phyloP scores from a whole-genome alignment of 2,888 invertebrate genomes.

The Tridacna crocea region DNA sequence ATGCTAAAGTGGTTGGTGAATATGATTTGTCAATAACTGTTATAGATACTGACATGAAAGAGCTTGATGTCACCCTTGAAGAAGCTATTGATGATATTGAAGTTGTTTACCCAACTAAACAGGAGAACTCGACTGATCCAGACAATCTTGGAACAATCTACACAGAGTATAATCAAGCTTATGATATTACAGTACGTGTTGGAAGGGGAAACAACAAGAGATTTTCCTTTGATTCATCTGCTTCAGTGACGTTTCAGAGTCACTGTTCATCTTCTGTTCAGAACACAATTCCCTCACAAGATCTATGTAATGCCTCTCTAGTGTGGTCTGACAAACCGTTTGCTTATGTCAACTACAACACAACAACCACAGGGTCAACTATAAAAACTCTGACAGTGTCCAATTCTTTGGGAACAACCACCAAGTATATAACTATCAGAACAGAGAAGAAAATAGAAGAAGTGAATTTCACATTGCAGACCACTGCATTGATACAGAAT shows the following conservation, averaged over 20 bases:
- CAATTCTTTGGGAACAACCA: constrained; percentile 40
- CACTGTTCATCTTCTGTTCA: constrained; percentile 50
- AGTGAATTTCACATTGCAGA: constrained; percentile 35
- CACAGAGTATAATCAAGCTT: constrained; percentile 55
- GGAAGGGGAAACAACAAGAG: constrained; percentile 59
- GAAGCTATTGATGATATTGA: constrained; percentile 63
- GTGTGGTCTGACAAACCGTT: constrained; percentile 58
- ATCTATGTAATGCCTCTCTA: constrained; percentile 49
- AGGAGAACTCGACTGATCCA: constrained; percentile 4
- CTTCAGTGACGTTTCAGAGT: constrained; percentile 37
- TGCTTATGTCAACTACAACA: constrained; percentile 25
- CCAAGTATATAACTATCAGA: constrained; percentile 33
- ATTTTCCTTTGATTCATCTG: constrained; percentile 54
- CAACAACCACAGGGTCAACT: not conserved
- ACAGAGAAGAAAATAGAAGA: constrained; percentile 44
- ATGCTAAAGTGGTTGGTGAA: constrained; percentile 51
- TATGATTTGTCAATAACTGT: constrained; percentile 56
- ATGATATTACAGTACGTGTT: constrained; percentile 60
- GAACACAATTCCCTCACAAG: constrained; percentile 26
- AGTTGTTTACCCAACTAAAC: constrained; percentile 65
- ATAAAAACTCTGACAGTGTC: constrained; percentile 17
- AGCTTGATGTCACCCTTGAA: constrained; percentile 52
- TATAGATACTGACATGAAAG: constrained; percentile 33
- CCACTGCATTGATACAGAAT: constrained; percentile 31
- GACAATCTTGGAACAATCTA: constrained; percentile 54